Percentiles rank a stretch among this genome's conserved stretches.
These are phyloP conservation scores for Apostichopus japonicus DNA, from an alignment of 35 echinoderm and acorn worm genomes.

Conservation along the genomic window DNA sequence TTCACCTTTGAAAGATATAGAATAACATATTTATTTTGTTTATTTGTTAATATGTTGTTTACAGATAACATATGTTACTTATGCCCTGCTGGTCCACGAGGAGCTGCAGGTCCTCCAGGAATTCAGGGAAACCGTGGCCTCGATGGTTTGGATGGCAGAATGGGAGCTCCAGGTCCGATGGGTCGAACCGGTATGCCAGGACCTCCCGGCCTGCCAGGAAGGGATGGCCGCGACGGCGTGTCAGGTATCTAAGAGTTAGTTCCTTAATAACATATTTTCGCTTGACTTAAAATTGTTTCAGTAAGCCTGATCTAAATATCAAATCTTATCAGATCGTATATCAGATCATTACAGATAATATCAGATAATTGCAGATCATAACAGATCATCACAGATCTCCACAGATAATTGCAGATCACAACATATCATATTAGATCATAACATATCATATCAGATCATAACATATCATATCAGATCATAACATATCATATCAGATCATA, in stretches of 20 bases:
- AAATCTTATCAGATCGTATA: neutral
- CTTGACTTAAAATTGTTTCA: neutral
- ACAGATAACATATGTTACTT: constrained; percentile 1
- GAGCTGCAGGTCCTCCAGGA: neutral
- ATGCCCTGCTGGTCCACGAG: neutral
- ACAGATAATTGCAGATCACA: no score
- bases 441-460: no score
- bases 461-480: no score
- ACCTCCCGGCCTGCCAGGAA: neutral
- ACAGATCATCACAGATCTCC: no score
- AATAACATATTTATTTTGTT: no score
- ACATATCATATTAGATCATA: no score
- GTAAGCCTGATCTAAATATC: neutral
- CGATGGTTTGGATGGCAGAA: neutral
- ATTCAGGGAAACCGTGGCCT: neutral
- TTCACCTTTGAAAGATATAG: no score
- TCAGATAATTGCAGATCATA: no score
- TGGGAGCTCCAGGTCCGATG: neutral
- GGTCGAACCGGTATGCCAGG: neutral
- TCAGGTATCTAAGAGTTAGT: neutral
- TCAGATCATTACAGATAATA: no score
- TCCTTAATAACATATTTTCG: no score
- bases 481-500: no score
- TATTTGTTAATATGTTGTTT: neutral
- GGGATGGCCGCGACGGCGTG: constrained; percentile 4